These are phyloP conservation scores for Ibycter americanus DNA, from an alignment of 2,797 vertebrate genomes.

Conservation along the genomic window DNA sequence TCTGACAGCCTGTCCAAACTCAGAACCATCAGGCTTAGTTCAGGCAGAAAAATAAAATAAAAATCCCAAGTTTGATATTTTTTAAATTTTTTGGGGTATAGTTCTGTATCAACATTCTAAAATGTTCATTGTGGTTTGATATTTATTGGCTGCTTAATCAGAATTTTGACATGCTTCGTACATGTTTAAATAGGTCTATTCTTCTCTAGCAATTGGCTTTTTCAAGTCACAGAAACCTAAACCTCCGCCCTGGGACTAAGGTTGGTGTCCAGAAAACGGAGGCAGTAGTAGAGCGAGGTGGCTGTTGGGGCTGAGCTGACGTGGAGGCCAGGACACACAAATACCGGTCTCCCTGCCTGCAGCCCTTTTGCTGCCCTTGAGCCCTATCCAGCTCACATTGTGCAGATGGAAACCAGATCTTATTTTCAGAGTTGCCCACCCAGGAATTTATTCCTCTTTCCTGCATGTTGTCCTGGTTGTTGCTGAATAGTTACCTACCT, in stretches of 20 bases:
- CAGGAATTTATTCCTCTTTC: not conserved
- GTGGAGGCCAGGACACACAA: not conserved
- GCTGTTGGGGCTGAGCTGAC: not conserved
- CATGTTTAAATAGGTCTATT: conserved; percentile 19
- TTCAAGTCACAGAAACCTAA: not conserved
- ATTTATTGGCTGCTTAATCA: conserved; percentile 52
- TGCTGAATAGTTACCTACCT: not conserved
- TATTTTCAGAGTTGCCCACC: not conserved
- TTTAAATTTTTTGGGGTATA: not conserved
- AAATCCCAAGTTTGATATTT: not conserved
- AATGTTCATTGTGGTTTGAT: conserved; percentile 51
- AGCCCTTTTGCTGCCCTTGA: not conserved
- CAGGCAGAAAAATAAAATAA: not conserved
- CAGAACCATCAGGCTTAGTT: not conserved
- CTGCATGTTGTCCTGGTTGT: not conserved
- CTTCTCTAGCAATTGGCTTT: not conserved
- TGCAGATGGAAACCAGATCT: not conserved
- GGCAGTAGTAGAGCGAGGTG: not conserved
- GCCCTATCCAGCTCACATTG: not conserved
- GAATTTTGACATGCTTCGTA: not conserved
- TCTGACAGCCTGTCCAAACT: conserved; percentile 31
- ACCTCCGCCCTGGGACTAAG: not conserved
- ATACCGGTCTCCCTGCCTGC: not conserved
- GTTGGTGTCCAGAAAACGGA: not conserved
- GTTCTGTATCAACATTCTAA: conserved; percentile 9